A percentile compares a stretch with the other conserved stretches of the same genome.
phyloP scores from a whole-genome alignment of 2,797 vertebrate genomes.

The Thripadectes ignobilis region DNA sequence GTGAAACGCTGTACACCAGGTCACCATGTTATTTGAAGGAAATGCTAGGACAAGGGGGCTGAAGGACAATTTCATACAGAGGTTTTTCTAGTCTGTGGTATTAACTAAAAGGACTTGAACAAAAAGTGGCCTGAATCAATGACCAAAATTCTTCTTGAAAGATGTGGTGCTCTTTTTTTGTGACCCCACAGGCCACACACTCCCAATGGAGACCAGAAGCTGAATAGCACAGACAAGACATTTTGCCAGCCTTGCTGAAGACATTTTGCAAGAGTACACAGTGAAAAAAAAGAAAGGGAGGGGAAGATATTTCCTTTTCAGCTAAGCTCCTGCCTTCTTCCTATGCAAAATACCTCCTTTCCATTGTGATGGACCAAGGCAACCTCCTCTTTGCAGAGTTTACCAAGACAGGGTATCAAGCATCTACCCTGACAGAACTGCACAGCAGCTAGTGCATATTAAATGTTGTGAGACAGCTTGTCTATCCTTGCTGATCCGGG shows the following conservation, averaged over 20 bases:
- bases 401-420: background rate
- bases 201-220: background rate
- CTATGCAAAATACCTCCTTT: background rate
- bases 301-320: background rate
- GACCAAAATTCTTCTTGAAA: background rate
- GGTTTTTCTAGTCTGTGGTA: background rate
- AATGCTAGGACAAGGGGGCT: background rate
- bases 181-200: background rate
- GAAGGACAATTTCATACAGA: background rate
- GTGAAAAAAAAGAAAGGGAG: background rate
- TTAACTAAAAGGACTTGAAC: background rate
- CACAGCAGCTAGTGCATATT: background rate
- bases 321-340: background rate
- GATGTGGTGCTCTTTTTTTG: background rate
- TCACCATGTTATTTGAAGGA: background rate
- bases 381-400: background rate
- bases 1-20: background rate
- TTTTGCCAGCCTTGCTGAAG: background rate
- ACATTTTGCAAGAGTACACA: background rate
- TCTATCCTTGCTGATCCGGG: background rate
- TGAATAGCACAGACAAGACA: background rate
- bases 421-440: background rate
- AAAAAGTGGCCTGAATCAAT: background rate
- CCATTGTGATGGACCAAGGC: no score
- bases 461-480: background rate